Conservation (phyloP, 2,113 vertebrate species). For the Naja naja region DNA sequence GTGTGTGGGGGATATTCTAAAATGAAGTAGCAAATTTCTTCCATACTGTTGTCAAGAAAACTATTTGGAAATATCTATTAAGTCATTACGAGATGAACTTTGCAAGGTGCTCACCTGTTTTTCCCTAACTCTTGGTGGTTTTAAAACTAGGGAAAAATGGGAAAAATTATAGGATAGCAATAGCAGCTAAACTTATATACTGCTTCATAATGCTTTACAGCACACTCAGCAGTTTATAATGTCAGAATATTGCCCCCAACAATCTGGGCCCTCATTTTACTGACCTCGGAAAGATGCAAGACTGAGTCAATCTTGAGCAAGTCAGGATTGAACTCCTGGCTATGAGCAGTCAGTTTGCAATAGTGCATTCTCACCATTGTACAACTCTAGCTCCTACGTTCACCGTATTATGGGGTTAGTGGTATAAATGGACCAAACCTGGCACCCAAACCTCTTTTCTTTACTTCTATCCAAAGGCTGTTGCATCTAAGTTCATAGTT, state of each 20-base stretch:
- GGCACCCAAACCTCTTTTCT: not conserved
- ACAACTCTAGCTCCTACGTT: not conserved
- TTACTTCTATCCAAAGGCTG: not conserved
- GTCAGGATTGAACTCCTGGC: not conserved
- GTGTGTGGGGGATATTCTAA: not conserved
- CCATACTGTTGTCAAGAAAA: not conserved
- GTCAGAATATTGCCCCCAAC: not conserved
- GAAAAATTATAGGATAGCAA: not conserved
- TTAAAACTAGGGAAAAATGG: not conserved
- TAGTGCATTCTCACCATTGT: not conserved
- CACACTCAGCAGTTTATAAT: not conserved
- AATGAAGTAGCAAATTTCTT: not conserved
- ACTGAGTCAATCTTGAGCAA: not conserved
- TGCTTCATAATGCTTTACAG: not conserved
- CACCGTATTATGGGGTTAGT: not conserved
- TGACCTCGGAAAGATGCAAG: not conserved
- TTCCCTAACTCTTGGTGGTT: not conserved
- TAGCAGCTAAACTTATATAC: not conserved
- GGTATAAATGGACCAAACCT: not conserved
- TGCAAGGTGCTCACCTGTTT: not conserved
- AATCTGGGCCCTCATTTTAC: not conserved
- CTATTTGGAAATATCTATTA: not conserved
- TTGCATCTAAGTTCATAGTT: not conserved
- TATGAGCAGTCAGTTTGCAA: not conserved
- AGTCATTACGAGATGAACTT: not conserved